Evolutionary conservation across 2,797 vertebrate genomes (phyloP).

Genomic region (Neopelma chrysocephalum): DNA sequence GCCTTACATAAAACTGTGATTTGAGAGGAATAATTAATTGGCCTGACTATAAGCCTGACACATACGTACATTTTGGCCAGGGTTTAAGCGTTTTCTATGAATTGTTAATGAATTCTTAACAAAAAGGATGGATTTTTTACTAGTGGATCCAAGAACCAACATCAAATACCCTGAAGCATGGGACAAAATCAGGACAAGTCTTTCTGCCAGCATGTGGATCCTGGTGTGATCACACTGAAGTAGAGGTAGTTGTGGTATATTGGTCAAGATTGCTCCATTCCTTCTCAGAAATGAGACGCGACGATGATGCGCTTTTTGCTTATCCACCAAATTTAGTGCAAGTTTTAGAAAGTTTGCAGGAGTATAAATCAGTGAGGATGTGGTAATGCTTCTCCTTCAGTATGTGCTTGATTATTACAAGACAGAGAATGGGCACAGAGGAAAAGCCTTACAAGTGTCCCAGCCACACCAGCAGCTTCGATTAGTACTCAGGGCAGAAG

Average conservation of each 20-base stretch:
- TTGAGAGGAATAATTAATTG: too few relatives aligned
- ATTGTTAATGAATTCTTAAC: accelerated
- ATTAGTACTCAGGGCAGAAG: neutral
- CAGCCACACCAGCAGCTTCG: neutral
- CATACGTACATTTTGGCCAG: accelerated
- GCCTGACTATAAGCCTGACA: neutral
- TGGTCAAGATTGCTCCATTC: neutral
- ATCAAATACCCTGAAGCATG: accelerated
- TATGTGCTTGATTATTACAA: accelerated
- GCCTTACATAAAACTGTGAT: accelerated
- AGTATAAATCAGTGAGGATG: accelerated
- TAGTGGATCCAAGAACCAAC: neutral
- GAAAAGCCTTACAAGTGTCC: neutral
- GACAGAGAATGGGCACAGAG: neutral
- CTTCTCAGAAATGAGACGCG: accelerated
- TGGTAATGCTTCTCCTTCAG: neutral
- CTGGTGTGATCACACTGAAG: accelerated
- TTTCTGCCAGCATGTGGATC: accelerated
- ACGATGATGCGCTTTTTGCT: neutral
- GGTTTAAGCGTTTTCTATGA: too few relatives aligned
- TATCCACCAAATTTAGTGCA: too few relatives aligned
- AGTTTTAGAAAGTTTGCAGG: accelerated
- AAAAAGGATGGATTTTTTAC: neutral
- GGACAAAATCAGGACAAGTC: accelerated
- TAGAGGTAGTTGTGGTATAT: neutral